phyloP scores from a whole-genome alignment of 2,888 invertebrate species.

The Drosophila yooni region DNA sequence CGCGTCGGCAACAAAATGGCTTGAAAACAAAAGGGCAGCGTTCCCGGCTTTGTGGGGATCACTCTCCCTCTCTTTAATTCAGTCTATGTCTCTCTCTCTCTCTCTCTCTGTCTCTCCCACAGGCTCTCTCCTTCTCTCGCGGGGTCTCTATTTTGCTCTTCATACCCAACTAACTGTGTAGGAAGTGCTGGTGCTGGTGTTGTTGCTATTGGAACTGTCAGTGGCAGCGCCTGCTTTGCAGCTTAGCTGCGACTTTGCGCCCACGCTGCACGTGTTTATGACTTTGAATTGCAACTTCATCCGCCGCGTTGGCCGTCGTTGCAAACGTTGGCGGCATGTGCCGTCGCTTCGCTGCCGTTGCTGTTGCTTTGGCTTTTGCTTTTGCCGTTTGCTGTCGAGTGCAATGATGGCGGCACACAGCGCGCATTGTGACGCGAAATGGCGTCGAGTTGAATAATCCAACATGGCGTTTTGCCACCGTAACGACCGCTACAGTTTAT shows the following conservation, averaged over 20 bases:
- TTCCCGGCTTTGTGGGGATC: constrained; percentile 48
- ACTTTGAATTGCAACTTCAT: constrained; percentile 83
- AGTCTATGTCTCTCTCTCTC: constrained; percentile 2
- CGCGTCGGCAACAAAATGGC: constrained; percentile 69
- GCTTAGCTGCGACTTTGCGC: constrained; percentile 81
- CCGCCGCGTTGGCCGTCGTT: constrained; percentile 67
- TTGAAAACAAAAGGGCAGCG: constrained; percentile 64
- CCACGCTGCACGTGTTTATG: constrained; percentile 83
- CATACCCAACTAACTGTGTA: constrained; percentile 37
- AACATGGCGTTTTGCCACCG: constrained; percentile 78
- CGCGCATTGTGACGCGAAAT: constrained; percentile 80
- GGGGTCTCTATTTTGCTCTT: background rate
- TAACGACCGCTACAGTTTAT: constrained; percentile 66
- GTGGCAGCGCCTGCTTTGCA: constrained; percentile 66
- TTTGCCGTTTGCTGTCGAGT: constrained; percentile 70
- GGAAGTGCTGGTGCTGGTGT: constrained; percentile 60
- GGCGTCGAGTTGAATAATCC: constrained; percentile 81
- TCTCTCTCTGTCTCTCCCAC: background rate
- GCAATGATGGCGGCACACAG: constrained; percentile 80
- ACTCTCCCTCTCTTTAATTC: constrained; percentile 9
- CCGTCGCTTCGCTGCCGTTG: constrained; percentile 25
- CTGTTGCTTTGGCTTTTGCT: constrained; percentile 21
- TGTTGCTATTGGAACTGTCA: constrained; percentile 61
- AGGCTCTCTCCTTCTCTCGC: constrained; percentile 3
- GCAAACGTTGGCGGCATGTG: constrained; percentile 43